A percentile compares a stretch with the other conserved stretches of the same genome.
Conservation (phyloP, 2,888 invertebrate species). For the Xestia ashworthii region DNA sequence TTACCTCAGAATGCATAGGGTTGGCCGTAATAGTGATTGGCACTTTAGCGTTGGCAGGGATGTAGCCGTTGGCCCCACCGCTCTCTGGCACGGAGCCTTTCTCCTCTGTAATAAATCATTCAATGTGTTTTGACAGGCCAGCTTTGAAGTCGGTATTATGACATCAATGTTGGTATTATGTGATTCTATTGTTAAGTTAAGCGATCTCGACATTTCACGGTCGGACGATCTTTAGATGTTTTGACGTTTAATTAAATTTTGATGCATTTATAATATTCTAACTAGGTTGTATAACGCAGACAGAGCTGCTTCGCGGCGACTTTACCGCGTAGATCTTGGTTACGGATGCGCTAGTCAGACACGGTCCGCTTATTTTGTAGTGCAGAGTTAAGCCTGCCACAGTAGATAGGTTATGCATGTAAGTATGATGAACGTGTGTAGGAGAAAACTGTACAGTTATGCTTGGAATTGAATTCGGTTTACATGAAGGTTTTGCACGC, state of each 20-base stretch:
- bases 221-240: slow-evolving; percentile 34
- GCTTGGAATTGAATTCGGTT: not conserved
- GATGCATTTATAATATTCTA: slow-evolving; percentile 5
- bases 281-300: not conserved
- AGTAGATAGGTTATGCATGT: not conserved
- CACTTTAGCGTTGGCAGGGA: slow-evolving; percentile 84
- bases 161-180: slow-evolving; percentile 47
- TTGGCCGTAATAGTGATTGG: slow-evolving; percentile 94
- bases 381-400: not conserved
- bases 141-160: slow-evolving; percentile 58
- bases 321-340: not conserved
- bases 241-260: slow-evolving; percentile 41
- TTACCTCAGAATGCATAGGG: slow-evolving; percentile 94
- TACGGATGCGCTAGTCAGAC: not conserved
- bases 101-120: slow-evolving; percentile 81
- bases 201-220: slow-evolving; percentile 33
- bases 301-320: not conserved
- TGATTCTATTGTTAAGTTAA: slow-evolving; percentile 49
- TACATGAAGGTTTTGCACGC: not conserved
- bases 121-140: slow-evolving; percentile 56
- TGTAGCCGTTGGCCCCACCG: slow-evolving; percentile 86
- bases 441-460: not conserved
- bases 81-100: slow-evolving; percentile 83
- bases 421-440: not conserved
- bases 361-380: not conserved